These are phyloP conservation scores for Poecilus cupreus DNA, from an alignment of 2,888 invertebrate genomes.

Conservation along the genomic window DNA sequence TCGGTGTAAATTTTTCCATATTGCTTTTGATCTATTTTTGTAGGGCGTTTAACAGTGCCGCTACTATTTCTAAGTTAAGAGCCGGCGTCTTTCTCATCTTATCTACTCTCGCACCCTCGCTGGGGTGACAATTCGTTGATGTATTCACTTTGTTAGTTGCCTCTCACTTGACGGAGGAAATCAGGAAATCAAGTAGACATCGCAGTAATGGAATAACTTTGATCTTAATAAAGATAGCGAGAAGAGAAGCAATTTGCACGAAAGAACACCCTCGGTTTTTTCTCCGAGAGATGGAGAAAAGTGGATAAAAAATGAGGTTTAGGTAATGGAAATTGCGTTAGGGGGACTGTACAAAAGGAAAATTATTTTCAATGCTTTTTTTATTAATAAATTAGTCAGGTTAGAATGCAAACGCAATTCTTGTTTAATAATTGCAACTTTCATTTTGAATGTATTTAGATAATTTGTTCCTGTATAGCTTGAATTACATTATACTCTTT, in stretches of 20 bases:
- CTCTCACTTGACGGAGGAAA: neutral
- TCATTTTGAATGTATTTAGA: too few relatives aligned
- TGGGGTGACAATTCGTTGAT: conserved; percentile 25
- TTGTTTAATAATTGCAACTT: too few relatives aligned
- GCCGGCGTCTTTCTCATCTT: neutral
- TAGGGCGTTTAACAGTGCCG: neutral
- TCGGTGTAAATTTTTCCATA: neutral
- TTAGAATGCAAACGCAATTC: too few relatives aligned
- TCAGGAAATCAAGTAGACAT: conserved; percentile 34
- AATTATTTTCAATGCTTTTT: neutral
- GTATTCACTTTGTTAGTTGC: conserved; percentile 40
- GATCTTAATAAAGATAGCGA: conserved; percentile 23
- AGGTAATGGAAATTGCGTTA: neutral
- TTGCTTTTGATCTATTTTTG: conserved; percentile 16
- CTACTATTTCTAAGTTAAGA: neutral
- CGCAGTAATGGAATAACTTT: conserved; percentile 29
- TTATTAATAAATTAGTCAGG: too few relatives aligned
- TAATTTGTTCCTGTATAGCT: too few relatives aligned
- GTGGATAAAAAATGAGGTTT: conserved; percentile 22
- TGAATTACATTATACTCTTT: too few relatives aligned
- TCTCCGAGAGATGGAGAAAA: neutral
- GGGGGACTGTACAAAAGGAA: neutral
- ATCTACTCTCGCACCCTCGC: neutral
- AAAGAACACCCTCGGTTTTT: neutral
- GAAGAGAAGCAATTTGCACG: conserved; percentile 6